Evolutionary conservation across 2,888 invertebrate species (phyloP).

Genomic region (Choristoneura rosaceana): DNA sequence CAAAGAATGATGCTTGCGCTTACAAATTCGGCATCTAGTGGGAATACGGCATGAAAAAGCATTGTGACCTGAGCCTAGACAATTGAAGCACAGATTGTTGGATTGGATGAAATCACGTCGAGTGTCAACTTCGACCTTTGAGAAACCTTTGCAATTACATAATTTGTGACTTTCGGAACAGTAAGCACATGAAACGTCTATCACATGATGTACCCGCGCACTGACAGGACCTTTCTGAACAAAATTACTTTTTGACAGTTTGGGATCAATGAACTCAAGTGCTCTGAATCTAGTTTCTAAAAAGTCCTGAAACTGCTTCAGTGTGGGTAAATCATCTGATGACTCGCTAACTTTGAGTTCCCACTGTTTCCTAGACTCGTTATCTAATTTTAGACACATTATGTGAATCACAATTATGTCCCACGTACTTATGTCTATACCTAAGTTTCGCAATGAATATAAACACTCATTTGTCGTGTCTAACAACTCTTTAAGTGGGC

Average conservation of each 20-base stretch:
- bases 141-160: conserved; percentile 1
- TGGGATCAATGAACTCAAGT: conserved; percentile 29
- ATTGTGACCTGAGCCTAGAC: conserved; percentile 38
- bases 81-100: conserved; percentile 44
- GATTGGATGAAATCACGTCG: conserved; percentile 18
- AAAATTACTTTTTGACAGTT: conserved; percentile 13
- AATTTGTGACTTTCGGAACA: conserved; percentile 15
- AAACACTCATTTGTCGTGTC: conserved; percentile 15
- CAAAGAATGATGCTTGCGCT: conserved; percentile 44
- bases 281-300: conserved; percentile 26
- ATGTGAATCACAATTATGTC: conserved; percentile 45
- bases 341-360: conserved; percentile 38
- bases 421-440: conserved; percentile 39
- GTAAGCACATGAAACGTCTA: conserved; percentile 1
- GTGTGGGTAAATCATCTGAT: conserved; percentile 22
- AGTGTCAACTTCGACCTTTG: neutral
- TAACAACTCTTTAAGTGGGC: neutral
- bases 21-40: conserved; percentile 43
- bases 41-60: conserved; percentile 35
- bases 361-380: conserved; percentile 46
- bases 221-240: conserved; percentile 9
- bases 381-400: conserved; percentile 43
- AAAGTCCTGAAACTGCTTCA: conserved; percentile 32
- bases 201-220: neutral
- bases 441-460: conserved; percentile 30